Evolutionary conservation across 2,888 invertebrate species (phyloP).

Genomic region (Thalpophila matura): DNA sequence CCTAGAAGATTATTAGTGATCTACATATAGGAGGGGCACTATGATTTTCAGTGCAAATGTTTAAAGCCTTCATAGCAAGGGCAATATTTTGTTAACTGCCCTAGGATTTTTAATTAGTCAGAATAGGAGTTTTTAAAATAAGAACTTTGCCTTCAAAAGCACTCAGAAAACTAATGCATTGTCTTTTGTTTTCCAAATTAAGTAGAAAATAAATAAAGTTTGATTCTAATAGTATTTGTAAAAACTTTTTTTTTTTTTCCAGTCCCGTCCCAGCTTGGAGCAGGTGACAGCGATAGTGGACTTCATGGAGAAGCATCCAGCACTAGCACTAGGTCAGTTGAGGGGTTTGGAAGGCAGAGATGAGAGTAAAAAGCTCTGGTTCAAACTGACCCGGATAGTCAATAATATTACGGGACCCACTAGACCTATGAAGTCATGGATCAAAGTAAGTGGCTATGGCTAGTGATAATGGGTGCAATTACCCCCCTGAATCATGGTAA

Average conservation of each 20-base stretch:
- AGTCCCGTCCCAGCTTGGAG: conserved; percentile 85
- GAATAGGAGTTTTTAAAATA: no score
- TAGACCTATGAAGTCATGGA: conserved; percentile 87
- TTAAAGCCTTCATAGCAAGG: no score
- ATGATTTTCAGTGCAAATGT: background rate
- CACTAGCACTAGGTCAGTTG: conserved; percentile 79
- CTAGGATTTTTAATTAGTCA: no score
- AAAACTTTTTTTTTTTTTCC: conserved; percentile 33
- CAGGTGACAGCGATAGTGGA: conserved; percentile 85
- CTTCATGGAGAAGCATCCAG: conserved; percentile 86
- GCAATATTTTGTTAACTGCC: no score
- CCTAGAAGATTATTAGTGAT: no score
- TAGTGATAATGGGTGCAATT: background rate
- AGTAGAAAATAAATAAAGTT: no score
- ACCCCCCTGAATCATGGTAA: no score
- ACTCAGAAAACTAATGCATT: no score
- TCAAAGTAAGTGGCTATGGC: conserved; percentile 78
- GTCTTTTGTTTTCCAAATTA: no score
- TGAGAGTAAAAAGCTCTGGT: conserved; percentile 85
- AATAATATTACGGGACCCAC: conserved; percentile 83
- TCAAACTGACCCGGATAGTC: conserved; percentile 79
- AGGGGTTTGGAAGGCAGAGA: conserved; percentile 84
- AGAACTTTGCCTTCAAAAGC: no score
- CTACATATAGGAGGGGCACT: background rate
- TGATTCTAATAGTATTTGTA: no score